phyloP scores from a whole-genome alignment of 2,888 invertebrate genomes.

The Drosophila paranaensis region DNA sequence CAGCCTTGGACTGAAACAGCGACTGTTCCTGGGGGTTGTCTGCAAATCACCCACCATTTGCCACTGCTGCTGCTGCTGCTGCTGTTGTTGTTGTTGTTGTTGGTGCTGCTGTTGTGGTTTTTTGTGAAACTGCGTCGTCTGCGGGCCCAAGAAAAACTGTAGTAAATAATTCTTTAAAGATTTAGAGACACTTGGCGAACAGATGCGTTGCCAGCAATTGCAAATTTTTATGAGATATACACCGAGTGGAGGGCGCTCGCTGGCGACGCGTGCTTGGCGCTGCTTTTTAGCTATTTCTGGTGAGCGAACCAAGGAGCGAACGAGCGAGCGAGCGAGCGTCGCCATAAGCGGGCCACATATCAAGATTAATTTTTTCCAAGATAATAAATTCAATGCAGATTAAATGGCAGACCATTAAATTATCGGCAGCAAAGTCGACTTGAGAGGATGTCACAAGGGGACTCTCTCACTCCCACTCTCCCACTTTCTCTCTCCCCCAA shows the following conservation, averaged over 20 bases:
- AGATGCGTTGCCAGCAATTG: constrained; percentile 71
- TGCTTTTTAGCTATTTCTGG: constrained; percentile 73
- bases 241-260: neutral
- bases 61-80: neutral
- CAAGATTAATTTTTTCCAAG: constrained; percentile 77
- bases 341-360: constrained; percentile 77
- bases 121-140: constrained; percentile 49
- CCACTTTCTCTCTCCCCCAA: neutral
- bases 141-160: constrained; percentile 58
- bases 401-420: constrained; percentile 80
- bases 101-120: constrained; percentile 40
- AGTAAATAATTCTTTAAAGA: constrained; percentile 82
- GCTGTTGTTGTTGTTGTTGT: neutral
- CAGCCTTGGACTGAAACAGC: constrained; percentile 48
- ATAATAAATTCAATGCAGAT: constrained; percentile 81
- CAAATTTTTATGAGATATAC: constrained; percentile 76
- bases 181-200: constrained; percentile 73
- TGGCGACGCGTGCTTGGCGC: constrained; percentile 62
- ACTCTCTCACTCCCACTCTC: neutral
- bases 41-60: constrained; percentile 73
- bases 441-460: constrained; percentile 6
- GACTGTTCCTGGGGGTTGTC: constrained; percentile 59
- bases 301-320: constrained; percentile 5
- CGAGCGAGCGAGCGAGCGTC: constrained; percentile 36
- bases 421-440: constrained; percentile 60